These are phyloP conservation scores for Atta cephalotes DNA, from an alignment of 1,140 invertebrate species.

Conservation along the genomic window DNA sequence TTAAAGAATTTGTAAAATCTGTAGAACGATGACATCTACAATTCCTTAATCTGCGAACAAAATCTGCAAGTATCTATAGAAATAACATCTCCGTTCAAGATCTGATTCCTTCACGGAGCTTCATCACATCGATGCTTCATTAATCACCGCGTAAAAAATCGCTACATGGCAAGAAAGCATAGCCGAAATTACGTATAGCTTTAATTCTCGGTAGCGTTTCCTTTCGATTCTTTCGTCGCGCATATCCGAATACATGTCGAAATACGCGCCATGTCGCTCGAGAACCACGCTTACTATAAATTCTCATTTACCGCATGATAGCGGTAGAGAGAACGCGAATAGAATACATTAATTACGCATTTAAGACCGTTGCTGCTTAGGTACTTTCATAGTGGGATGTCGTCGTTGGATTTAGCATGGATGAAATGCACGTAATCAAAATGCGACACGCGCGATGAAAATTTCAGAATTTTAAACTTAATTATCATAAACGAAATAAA, in stretches of 20 bases:
- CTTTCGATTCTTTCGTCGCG: background rate
- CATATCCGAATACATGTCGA: background rate
- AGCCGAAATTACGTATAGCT: conserved; percentile 5
- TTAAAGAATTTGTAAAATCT: background rate
- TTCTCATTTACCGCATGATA: background rate
- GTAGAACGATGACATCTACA: background rate
- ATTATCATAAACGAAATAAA: too few species aligned
- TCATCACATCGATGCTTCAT: background rate
- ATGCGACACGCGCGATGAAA: conserved; percentile 1
- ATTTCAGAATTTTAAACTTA: background rate
- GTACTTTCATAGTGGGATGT: conserved; percentile 46
- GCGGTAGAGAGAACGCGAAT: conserved; percentile 38
- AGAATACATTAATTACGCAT: conserved; percentile 38
- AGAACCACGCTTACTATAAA: conserved; percentile 7
- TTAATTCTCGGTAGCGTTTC: conserved; percentile 15
- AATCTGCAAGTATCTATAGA: background rate
- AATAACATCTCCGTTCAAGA: conserved; percentile 28
- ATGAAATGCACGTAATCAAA: conserved; percentile 22
- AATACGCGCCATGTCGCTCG: background rate
- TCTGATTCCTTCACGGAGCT: background rate
- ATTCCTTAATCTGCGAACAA: background rate
- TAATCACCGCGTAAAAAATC: conserved; percentile 16
- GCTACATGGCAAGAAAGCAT: conserved; percentile 1
- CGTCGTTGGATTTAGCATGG: conserved; percentile 5
- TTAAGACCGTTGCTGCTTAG: conserved; percentile 24